Conservation (phyloP, 2,888 invertebrate species). For the Trissolcus brochymenae region DNA sequence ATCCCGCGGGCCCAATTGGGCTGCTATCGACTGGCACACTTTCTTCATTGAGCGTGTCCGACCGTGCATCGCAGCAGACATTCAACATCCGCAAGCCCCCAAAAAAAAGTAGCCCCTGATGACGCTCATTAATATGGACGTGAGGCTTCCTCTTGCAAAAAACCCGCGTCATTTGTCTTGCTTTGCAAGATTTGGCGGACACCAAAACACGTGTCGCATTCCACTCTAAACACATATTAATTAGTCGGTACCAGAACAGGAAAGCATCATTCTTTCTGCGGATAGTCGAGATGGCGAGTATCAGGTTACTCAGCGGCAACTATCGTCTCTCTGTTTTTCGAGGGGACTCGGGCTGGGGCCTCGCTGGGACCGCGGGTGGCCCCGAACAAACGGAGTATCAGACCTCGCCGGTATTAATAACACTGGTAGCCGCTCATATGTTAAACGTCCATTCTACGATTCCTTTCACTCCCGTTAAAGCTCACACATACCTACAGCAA, state of each 20-base stretch:
- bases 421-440: slow-evolving; percentile 76
- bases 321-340: slow-evolving; percentile 49
- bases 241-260: slow-evolving; percentile 66
- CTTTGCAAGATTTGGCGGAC: slow-evolving; percentile 33
- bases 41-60: slow-evolving; percentile 13
- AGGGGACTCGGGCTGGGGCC: slow-evolving; percentile 46
- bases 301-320: slow-evolving; percentile 67
- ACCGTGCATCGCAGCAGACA: slow-evolving; percentile 21
- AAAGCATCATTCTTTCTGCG: slow-evolving; percentile 67
- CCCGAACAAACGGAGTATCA: slow-evolving; percentile 71
- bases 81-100: slow-evolving; percentile 17
- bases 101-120: slow-evolving; percentile 36
- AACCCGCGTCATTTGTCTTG: slow-evolving; percentile 45
- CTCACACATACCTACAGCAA: slow-evolving; percentile 66
- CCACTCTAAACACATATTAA: slow-evolving; percentile 71
- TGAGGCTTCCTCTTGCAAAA: slow-evolving; percentile 32
- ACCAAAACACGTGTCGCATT: slow-evolving; percentile 60
- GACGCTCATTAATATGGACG: slow-evolving; percentile 49
- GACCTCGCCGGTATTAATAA: slow-evolving; percentile 74
- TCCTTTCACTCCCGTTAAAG: slow-evolving; percentile 52
- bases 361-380: slow-evolving; percentile 68
- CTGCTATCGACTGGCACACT: slow-evolving; percentile 27
- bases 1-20: slow-evolving; percentile 40
- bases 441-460: slow-evolving; percentile 74
- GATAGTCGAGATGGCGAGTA: slow-evolving; percentile 65